These are phyloP conservation scores for Bufotes viridis DNA, from an alignment of 2,797 vertebrate genomes.

Conservation along the genomic window DNA sequence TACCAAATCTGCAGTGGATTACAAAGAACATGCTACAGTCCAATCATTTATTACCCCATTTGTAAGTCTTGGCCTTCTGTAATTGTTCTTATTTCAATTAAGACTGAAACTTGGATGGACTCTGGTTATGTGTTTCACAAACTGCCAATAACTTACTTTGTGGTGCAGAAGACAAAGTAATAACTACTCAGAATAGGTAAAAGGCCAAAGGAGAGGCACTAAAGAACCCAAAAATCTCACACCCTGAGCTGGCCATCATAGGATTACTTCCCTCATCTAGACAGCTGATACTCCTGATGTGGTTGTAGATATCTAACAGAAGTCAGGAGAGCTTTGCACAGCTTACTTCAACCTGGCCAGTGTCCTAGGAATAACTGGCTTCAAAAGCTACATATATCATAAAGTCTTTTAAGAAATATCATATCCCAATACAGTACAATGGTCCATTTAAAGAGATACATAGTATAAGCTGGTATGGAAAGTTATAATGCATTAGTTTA, in stretches of 20 bases:
- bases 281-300: constrained; percentile 5
- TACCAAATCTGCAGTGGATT: constrained; percentile 34
- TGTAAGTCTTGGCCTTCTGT: constrained; percentile 46
- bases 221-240: background rate
- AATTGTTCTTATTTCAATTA: constrained; percentile 22
- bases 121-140: constrained; percentile 35
- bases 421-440: background rate
- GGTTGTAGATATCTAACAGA: constrained; percentile 20
- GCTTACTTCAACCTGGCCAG: constrained; percentile 16
- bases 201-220: constrained; percentile 2
- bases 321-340: background rate
- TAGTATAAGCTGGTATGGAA: background rate
- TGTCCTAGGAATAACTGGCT: background rate
- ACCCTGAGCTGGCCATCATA: constrained; percentile 19
- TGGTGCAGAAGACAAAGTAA: constrained; percentile 25
- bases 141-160: constrained; percentile 32
- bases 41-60: constrained; percentile 36
- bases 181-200: background rate
- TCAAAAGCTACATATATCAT: background rate
- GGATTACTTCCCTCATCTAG: constrained; percentile 1
- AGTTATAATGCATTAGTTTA: background rate
- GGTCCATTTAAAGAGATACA: background rate
- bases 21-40: background rate
- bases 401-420: background rate
- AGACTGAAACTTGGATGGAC: constrained; percentile 18